Evolutionary conservation across 2,113 vertebrate species (phyloP), one percentile per base, ranked within the genome.

Genomic region (Burhinus bistriatus): DNA sequence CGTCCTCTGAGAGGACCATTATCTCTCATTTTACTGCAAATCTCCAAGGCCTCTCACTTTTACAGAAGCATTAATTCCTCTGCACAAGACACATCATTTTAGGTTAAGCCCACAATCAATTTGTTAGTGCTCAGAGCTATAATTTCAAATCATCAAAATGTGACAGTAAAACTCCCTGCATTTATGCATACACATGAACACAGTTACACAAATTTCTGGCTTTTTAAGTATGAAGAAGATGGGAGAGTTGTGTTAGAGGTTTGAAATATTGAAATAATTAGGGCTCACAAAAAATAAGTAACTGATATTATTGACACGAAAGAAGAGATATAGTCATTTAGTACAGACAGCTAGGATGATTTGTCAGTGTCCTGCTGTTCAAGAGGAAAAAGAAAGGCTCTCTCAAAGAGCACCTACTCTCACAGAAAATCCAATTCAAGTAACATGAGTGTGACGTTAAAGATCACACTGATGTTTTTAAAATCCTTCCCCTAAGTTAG

Each of bases 401-500:
- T 52, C 40, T 59, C 42, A 49, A 72, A 64, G 52, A 76, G 5
- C 25, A 91, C 27, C 15, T 49, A 36, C 25, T 45, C 12, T 64
- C 27, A 58, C 42, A 68, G 47, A 93, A 30, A 78, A 62, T 9
- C 19, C 2, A 13, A 45, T 34, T 54, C 21, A 87, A 86, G 12
- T 32, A 89, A 91, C 8, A 36, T 0, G 0, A 49, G 20, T 7
- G 7, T 55, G 22, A 52, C 26, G 18, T 26, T 36, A 29, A 58
- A 75, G 61, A 68, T 26, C 36, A 65, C 9, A 18, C 13, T 25
- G 1, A 54, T 23, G 16, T 38, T 92, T 87, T 38, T 27, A 38
- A 85, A 86, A 65, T 27, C 26, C 15, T 79, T 59, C 12, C 36
- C 12, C 36, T 64, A 71, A 82, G 66, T 59, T 29, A 71, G 32